These are phyloP conservation scores for Tychaedon coryphoeus DNA, from an alignment of 2,113 vertebrate genomes.

Conservation along the genomic window DNA sequence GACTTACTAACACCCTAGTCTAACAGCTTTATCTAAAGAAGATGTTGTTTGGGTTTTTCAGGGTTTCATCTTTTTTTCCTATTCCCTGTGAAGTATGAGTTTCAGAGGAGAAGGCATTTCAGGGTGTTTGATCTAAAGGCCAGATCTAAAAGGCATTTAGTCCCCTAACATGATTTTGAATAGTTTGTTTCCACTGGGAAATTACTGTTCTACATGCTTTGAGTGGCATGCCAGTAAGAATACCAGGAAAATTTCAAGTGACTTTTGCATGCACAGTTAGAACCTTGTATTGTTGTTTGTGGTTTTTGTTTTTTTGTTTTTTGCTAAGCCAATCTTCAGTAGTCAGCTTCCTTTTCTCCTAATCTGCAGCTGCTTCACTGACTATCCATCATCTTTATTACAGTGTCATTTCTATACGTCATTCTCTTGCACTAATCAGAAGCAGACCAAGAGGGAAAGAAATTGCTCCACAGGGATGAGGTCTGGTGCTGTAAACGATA, in stretches of 20 bases:
- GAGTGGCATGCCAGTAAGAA: neutral
- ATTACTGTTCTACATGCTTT: neutral
- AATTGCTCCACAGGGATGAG: conserved; percentile 26
- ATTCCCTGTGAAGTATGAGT: neutral
- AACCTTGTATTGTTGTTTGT: neutral
- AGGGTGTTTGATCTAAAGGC: neutral
- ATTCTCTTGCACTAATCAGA: conserved; percentile 35
- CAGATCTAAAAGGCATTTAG: neutral
- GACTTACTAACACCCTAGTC: neutral
- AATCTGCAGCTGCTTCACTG: conserved; percentile 15
- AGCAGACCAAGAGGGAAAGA: conserved; percentile 27
- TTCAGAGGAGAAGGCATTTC: conserved; percentile 4
- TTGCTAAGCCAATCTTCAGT: neutral
- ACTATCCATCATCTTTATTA: conserved; percentile 38
- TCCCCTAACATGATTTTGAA: neutral
- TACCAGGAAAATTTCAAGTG: neutral
- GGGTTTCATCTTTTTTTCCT: conserved; percentile 19
- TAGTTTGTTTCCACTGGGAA: neutral
- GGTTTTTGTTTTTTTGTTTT: neutral
- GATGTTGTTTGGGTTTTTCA: conserved; percentile 16
- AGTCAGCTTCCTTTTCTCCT: conserved; percentile 20
- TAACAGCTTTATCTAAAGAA: conserved; percentile 20
- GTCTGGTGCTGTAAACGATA: neutral
- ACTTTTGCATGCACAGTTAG: neutral
- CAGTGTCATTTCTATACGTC: neutral